Percentiles rank a stretch among this genome's conserved stretches.
Evolutionary conservation across 2,113 vertebrate species (phyloP).

Genomic region (Equus quagga): DNA sequence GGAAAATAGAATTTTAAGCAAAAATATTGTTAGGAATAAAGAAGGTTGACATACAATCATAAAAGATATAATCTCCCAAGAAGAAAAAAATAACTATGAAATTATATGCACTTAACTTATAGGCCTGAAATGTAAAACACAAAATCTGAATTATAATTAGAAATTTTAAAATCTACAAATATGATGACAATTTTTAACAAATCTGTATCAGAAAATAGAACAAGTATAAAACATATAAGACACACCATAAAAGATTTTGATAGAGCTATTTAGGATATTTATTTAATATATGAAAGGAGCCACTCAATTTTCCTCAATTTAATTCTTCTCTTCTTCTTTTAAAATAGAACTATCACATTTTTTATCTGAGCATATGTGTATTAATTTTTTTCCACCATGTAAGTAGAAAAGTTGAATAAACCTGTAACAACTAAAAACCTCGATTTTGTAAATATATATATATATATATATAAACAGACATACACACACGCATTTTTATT

Average conservation of each 20-base stretch:
- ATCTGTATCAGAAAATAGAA: neutral
- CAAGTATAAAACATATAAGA: neutral
- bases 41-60: neutral
- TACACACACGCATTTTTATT: neutral
- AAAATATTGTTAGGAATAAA: neutral
- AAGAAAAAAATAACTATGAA: neutral
- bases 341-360: neutral
- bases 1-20: neutral
- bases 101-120: neutral
- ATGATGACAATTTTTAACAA: neutral
- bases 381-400: neutral
- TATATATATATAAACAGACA: neutral
- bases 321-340: neutral
- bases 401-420: neutral
- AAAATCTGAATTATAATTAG: neutral
- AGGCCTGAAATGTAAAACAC: neutral
- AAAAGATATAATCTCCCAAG: neutral
- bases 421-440: neutral
- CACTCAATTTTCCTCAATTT: neutral
- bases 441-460: neutral
- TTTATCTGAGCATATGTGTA: neutral
- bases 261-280: neutral
- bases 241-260: neutral
- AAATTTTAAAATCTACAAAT: neutral
- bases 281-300: neutral